Conservation (phyloP, 2,113 vertebrate species). For the Notechis scutatus region DNA sequence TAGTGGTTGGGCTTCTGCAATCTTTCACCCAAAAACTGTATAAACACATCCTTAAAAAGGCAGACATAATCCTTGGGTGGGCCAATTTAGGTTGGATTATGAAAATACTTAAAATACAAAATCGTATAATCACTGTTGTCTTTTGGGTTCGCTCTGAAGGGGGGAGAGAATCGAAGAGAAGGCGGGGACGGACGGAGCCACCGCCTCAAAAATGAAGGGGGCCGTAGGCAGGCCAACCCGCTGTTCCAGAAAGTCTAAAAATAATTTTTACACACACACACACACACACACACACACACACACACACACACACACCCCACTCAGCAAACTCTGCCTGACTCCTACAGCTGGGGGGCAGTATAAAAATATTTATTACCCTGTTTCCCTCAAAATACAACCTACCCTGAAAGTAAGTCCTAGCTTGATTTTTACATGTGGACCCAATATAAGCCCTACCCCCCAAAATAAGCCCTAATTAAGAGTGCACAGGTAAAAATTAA, state of each 20-base stretch:
- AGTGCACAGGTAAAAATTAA: too few relatives aligned
- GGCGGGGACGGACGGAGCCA: slow-evolving; percentile 25
- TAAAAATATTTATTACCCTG: neutral
- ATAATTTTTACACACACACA: neutral
- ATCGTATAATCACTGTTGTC: slow-evolving; percentile 82
- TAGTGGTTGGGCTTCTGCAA: slow-evolving; percentile 90
- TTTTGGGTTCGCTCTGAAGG: slow-evolving; percentile 69
- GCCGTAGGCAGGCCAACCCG: slow-evolving; percentile 30
- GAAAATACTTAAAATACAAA: slow-evolving; percentile 84
- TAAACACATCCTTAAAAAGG: slow-evolving; percentile 85
- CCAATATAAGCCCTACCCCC: too few relatives aligned
- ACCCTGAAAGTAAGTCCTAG: too few relatives aligned
- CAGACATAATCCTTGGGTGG: slow-evolving; percentile 84
- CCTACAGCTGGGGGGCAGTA: neutral
- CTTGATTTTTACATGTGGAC: too few relatives aligned
- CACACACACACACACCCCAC: too few relatives aligned
- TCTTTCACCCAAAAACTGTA: slow-evolving; percentile 85
- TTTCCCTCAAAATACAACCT: too few relatives aligned
- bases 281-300: too few relatives aligned
- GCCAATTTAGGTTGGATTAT: slow-evolving; percentile 85
- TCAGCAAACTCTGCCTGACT: neutral
- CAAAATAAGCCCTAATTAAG: too few relatives aligned
- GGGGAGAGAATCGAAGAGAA: slow-evolving; percentile 43
- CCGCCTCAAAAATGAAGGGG: slow-evolving; percentile 28
- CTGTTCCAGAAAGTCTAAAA: slow-evolving; percentile 51